Percentiles rank a stretch among this genome's conserved stretches.
phyloP scores from a whole-genome alignment of 2,797 vertebrate species.

The Hirundo rustica region DNA sequence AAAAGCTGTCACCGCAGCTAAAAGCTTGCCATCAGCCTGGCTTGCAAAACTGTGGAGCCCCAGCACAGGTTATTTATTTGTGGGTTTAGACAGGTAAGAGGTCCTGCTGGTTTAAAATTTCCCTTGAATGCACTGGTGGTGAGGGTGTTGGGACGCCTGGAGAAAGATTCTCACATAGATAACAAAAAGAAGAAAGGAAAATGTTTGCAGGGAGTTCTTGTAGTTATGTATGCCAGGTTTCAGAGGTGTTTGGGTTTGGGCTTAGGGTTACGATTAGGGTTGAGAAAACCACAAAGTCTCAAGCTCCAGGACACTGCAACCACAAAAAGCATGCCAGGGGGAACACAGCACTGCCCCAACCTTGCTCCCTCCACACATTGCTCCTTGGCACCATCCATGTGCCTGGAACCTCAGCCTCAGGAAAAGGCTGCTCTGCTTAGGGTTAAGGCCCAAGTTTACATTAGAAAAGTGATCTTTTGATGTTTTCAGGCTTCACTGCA shows the following conservation, averaged over 20 bases:
- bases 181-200: neutral
- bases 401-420: neutral
- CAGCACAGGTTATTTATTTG: neutral
- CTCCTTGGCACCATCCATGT: too few species aligned
- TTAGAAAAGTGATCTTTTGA: neutral
- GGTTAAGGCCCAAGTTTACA: neutral
- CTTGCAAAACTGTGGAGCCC: neutral
- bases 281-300: neutral
- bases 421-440: neutral
- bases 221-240: neutral
- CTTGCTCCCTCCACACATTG: neutral
- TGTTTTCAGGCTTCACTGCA: neutral
- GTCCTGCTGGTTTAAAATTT: neutral
- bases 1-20: neutral
- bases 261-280: rapidly evolving
- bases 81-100: neutral
- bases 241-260: neutral
- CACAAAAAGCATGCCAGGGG: neutral
- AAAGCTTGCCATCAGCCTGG: neutral
- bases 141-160: neutral
- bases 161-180: neutral
- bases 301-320: neutral
- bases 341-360: neutral
- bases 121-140: rapidly evolving
- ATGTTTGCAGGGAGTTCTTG: neutral